These are phyloP conservation scores for Noctua comes DNA, from an alignment of 2,888 invertebrate genomes.

Conservation along the genomic window DNA sequence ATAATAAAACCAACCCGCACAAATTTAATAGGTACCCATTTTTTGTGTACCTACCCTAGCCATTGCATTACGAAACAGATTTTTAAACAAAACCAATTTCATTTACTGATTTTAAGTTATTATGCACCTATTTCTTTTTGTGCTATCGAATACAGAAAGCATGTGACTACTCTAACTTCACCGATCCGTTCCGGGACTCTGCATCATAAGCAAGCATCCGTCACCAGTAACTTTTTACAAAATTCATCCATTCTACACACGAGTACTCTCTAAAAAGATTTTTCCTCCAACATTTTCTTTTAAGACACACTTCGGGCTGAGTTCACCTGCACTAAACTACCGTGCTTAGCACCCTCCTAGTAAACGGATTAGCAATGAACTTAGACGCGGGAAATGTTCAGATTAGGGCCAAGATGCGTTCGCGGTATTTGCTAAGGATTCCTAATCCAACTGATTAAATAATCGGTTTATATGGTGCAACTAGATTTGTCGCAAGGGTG, in stretches of 20 bases:
- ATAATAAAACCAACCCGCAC: too few relatives aligned
- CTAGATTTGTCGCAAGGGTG: background rate
- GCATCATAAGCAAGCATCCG: background rate
- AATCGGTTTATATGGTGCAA: slow-evolving; percentile 14
- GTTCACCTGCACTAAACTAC: slow-evolving; percentile 10
- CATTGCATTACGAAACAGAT: too few relatives aligned
- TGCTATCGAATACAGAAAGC: background rate
- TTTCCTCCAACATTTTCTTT: background rate
- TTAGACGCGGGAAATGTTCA: slow-evolving; percentile 63
- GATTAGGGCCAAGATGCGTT: slow-evolving; percentile 61
- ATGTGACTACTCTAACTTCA: background rate
- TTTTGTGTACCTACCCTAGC: too few relatives aligned
- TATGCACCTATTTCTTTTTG: too few relatives aligned
- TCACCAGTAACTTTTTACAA: background rate
- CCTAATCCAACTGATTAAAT: slow-evolving; percentile 40
- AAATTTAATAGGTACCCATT: too few relatives aligned
- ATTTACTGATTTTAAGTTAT: too few relatives aligned
- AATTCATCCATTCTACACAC: background rate
- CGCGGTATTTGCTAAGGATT: slow-evolving; percentile 58
- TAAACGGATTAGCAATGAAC: slow-evolving; percentile 79
- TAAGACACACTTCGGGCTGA: background rate
- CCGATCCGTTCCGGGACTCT: background rate
- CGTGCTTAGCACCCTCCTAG: slow-evolving; percentile 68
- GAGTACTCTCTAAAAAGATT: background rate
- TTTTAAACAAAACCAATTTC: too few relatives aligned